Evolutionary conservation across 2,113 vertebrate species (phyloP).

Genomic region (Crotalus viridis): DNA sequence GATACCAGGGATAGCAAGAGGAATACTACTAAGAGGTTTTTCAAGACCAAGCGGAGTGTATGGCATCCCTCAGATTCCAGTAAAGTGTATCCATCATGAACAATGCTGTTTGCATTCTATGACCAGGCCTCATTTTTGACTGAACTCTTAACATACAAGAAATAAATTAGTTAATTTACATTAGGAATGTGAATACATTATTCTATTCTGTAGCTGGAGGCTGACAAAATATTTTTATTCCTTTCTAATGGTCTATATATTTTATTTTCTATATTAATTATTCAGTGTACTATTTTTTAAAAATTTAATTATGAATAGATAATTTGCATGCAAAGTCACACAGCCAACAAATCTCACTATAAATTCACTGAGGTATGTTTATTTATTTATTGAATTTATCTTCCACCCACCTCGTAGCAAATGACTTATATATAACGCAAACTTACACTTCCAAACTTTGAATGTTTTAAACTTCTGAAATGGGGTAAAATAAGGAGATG

Average conservation of each 20-base stretch:
- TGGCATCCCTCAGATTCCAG: neutral
- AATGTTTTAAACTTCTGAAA: neutral
- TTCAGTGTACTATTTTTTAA: neutral
- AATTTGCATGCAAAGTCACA: neutral
- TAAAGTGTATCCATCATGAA: neutral
- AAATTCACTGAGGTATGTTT: neutral
- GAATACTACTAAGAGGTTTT: neutral
- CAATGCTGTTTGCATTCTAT: neutral
- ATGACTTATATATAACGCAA: neutral
- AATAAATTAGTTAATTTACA: neutral
- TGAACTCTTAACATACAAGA: neutral
- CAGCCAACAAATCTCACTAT: neutral
- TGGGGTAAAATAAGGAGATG: neutral
- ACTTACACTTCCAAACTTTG: neutral
- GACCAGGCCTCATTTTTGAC: neutral
- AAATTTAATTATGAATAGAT: neutral
- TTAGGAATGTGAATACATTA: neutral
- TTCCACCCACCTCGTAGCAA: neutral
- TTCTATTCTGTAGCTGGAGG: neutral
- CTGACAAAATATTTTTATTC: neutral
- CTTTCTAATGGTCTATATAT: neutral
- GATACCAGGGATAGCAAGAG: neutral
- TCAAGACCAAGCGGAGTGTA: neutral
- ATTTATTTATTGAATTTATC: neutral
- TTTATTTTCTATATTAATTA: neutral